phyloP scores from a whole-genome alignment of 2,888 invertebrate genomes.

The Caenorhabditis macrosperma region DNA sequence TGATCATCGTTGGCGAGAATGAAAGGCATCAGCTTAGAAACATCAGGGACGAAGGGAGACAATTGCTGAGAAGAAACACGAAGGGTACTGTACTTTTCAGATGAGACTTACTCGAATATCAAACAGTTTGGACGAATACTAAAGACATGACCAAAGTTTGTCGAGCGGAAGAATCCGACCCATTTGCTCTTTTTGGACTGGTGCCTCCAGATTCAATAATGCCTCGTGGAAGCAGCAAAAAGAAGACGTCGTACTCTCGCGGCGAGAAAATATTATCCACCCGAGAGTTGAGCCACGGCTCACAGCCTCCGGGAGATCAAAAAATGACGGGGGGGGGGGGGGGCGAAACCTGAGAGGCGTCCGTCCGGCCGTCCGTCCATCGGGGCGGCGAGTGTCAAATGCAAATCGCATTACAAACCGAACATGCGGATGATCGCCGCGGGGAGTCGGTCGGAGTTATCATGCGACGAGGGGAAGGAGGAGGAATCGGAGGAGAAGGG shows the following conservation, averaged over 20 bases:
- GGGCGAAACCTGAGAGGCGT: slow-evolving; percentile 27
- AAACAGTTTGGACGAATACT: too few species aligned
- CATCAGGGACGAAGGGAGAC: neutral
- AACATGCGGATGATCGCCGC: slow-evolving; percentile 24
- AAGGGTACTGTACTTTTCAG: slow-evolving; percentile 8
- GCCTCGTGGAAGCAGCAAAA: slow-evolving; percentile 8
- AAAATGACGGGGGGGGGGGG: slow-evolving; percentile 16
- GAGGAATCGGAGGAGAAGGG: neutral
- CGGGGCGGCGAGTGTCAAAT: neutral
- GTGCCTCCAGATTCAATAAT: too few species aligned
- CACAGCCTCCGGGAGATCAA: slow-evolving; percentile 5
- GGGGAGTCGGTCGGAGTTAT: neutral
- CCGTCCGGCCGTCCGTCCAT: neutral
- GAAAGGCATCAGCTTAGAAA: slow-evolving; percentile 13
- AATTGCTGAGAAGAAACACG: neutral
- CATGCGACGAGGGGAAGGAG: too few species aligned
- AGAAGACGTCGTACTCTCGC: slow-evolving; percentile 16
- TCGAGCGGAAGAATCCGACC: too few species aligned
- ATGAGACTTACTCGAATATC: too few species aligned
- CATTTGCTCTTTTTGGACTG: too few species aligned
- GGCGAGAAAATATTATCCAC: slow-evolving; percentile 29
- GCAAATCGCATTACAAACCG: slow-evolving; percentile 15
- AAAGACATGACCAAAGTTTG: too few species aligned
- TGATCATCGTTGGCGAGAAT: slow-evolving; percentile 6
- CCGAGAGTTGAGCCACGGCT: slow-evolving; percentile 12